Evolutionary conservation across 2,888 invertebrate genomes (phyloP), one percentile per base, ranked within the genome.

Genomic region (Hydroisotoma schaefferi): DNA sequence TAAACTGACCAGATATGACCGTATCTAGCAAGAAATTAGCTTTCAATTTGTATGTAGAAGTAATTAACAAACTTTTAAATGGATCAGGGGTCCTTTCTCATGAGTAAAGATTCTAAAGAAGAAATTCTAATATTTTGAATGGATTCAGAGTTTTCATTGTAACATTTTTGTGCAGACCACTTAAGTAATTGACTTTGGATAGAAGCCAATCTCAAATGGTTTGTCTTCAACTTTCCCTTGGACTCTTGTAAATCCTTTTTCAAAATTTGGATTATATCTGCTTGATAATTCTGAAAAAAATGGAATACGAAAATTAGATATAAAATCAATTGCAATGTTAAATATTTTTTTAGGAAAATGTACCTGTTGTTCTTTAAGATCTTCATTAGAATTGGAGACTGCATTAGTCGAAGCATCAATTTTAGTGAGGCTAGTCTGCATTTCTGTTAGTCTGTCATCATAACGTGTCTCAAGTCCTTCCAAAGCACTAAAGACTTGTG

Each of bases 361-460:
- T 59, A 70, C 70, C 67, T 68, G 70, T 65, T 70, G 70, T 54
- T 66, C 70, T 55, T 65, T 64, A 15, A 68, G 49, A 29, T 68
- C 68, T 51, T 67, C 68, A 53, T 55, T 67, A 15, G 59, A 44
- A 33, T 65, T 57, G 23, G 48, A 43, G 18, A 58, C 37, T 3
- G 55, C 33, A 44, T 63, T 70, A 23, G 63, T 59, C 4, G 66
- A 55, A 2, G 65, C 63, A 47, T 70, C 70, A 12, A 70, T 29
- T 54, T 58, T 59, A 10, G 63, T 65, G 23, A 70, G 47, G 22
- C 55, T 62, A 12, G 65, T 67, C 33, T 70, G 70, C 38, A 67
- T 56, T 10, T 68, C 70, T 20, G 56, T 61, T 23, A 70, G 43
- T 37, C 63, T 57, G n/a, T 63, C 58, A 38, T 70, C 70, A 49